Percentiles rank a stretch among this genome's conserved stretches.
phyloP scores from a whole-genome alignment of 2,113 vertebrate genomes.

The Cettia cetti region DNA sequence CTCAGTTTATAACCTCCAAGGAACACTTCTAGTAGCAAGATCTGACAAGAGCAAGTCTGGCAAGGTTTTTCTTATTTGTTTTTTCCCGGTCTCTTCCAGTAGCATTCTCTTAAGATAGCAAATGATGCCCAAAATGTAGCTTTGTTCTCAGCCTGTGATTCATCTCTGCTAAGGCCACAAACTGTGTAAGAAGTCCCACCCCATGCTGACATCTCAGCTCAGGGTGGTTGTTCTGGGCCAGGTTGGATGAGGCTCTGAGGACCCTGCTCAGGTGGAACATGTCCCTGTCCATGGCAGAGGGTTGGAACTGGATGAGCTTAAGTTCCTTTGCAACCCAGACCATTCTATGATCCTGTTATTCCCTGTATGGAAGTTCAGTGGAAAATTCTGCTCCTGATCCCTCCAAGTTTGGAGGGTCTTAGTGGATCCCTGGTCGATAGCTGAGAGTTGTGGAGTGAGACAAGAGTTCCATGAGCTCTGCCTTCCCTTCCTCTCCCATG shows the following conservation, averaged over 20 bases:
- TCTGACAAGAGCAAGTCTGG: background rate
- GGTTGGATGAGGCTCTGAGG: background rate
- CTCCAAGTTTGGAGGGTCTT: background rate
- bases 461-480: background rate
- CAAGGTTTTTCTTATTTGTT: background rate
- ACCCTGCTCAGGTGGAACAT: background rate
- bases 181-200: background rate
- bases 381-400: background rate
- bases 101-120: background rate
- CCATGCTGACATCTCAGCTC: background rate
- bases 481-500: background rate
- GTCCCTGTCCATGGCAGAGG: background rate
- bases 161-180: background rate
- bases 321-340: background rate
- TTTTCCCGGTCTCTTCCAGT: background rate
- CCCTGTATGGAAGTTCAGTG: background rate
- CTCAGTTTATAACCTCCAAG: background rate
- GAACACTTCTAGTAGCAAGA: background rate
- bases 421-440: background rate
- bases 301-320: background rate
- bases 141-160: background rate
- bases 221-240: background rate
- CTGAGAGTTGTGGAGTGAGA: background rate
- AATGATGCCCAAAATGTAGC: background rate
- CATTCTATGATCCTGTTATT: background rate